Base-by-base conservation (phyloP, 2,888 invertebrate genomes). In the Athalia rosae region DNA sequence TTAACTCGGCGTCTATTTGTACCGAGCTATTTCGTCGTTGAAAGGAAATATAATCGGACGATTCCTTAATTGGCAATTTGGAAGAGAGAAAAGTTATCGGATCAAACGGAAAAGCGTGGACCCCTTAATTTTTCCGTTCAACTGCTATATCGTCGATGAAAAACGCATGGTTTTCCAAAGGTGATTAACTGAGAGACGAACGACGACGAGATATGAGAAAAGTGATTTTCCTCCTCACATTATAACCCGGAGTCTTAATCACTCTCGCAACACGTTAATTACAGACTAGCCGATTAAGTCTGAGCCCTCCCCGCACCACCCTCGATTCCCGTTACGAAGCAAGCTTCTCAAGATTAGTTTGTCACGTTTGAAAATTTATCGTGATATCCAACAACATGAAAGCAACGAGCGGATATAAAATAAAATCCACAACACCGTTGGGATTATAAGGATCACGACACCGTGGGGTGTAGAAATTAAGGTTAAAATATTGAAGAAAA, bases 311-410 rank as follows among this genome's bases (percentile, higher is more conserved):
- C 28, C 28, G 2, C 28, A 28, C 28, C 28, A 28, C 28, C 28
- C 28, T 28, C 28, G 28, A 28, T 28, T 28, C 28, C 28, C 28
- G 28, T 28, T 28, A 28, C 28, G 28, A 9, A 48, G 66, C 9
- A 9, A 66, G 66, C 47, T 66, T 66, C 48, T n/a, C 48, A 28
- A 66, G 66, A 66, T 66, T 66, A 66, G 66, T 48, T 66, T 66
- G 66, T 66, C 66, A 66, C 66, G 66, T 45, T 47, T 28, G 28
- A 45, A 13, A 66, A 66, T 66, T 66, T 66, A 66, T 66, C 66
- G 47, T 9, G 11, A 48, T 11, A 66, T 48, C 28, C 28, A 2
- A 28, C 28, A 28, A 28, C 28, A 2, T 28, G 28, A 28, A 28
- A 28, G 28, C 28, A 28, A 28, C 28, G 28, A 28, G 62, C 1